phyloP scores from a whole-genome alignment of 2,888 invertebrate species.

The Ochlodes sylvanus region DNA sequence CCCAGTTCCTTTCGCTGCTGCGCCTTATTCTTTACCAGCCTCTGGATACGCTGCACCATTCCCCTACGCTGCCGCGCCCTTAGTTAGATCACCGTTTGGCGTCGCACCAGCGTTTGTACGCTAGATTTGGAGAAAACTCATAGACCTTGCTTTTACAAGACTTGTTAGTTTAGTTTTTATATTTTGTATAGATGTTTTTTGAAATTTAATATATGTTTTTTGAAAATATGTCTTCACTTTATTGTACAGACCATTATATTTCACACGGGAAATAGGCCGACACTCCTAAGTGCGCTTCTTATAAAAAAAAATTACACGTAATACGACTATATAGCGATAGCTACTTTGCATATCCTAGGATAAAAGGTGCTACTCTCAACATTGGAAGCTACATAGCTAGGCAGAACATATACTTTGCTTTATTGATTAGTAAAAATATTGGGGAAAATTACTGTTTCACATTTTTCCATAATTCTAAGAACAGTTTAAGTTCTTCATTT shows the following conservation, averaged over 20 bases:
- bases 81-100: conserved; percentile 62
- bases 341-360: too few relatives aligned
- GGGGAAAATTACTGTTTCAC: too few relatives aligned
- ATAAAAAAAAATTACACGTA: too few relatives aligned
- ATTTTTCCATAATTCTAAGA: too few relatives aligned
- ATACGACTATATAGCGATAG: too few relatives aligned
- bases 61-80: conserved; percentile 55
- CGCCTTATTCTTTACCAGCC: conserved; percentile 47
- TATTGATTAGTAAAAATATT: too few relatives aligned
- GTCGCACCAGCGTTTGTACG: conserved; percentile 75
- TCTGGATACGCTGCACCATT: conserved; percentile 53
- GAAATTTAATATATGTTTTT: conserved; percentile 14
- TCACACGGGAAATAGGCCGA: background rate
- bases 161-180: conserved; percentile 44
- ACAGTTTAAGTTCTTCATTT: too few relatives aligned
- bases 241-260: background rate
- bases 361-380: too few relatives aligned
- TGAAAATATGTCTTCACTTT: background rate
- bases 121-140: conserved; percentile 72
- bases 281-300: too few relatives aligned
- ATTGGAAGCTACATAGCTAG: too few relatives aligned
- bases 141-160: conserved; percentile 70
- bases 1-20: conserved; percentile 52
- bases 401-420: too few relatives aligned
- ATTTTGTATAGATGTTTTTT: conserved; percentile 32